Percentiles rank a stretch among this genome's conserved stretches.
phyloP scores from a whole-genome alignment of 2,888 invertebrate species.

The Diarsia mendica region DNA sequence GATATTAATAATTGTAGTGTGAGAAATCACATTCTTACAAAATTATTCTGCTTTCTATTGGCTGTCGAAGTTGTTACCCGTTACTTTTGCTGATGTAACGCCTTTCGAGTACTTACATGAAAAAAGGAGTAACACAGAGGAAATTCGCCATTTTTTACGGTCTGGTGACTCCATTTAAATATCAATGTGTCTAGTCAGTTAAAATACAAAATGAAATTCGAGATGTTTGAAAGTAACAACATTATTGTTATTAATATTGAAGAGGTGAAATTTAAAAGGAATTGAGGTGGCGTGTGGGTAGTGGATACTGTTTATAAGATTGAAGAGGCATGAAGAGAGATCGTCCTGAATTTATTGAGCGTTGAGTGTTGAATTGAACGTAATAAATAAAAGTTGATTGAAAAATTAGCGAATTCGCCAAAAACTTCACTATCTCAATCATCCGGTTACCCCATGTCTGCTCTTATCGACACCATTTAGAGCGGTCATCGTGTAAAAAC shows the following conservation, averaged over 20 bases:
- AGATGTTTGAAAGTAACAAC: conserved; percentile 4
- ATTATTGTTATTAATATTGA: neutral
- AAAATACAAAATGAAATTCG: conserved; percentile 9
- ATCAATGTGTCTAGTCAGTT: conserved; percentile 6
- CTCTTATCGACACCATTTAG: conserved; percentile 11
- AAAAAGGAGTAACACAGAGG: neutral
- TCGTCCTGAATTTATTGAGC: neutral
- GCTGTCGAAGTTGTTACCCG: neutral
- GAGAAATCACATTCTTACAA: neutral
- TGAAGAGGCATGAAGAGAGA: neutral
- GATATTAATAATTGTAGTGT: neutral
- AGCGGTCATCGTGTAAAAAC: conserved; percentile 29
- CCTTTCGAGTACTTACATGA: neutral
- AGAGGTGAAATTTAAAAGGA: conserved; percentile 12
- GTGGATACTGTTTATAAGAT: neutral
- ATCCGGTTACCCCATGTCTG: neutral
- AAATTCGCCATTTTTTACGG: conserved; percentile 1
- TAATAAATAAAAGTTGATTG: neutral
- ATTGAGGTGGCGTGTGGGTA: neutral
- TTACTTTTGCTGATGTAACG: conserved; percentile 15
- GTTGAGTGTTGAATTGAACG: neutral
- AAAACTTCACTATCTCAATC: conserved; percentile 8
- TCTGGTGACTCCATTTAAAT: conserved; percentile 25
- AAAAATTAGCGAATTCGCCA: neutral
- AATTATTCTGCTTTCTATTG: conserved; percentile 17